Base-by-base conservation (phyloP, 2,888 invertebrate genomes). In the Cephus pygmeus region DNA sequence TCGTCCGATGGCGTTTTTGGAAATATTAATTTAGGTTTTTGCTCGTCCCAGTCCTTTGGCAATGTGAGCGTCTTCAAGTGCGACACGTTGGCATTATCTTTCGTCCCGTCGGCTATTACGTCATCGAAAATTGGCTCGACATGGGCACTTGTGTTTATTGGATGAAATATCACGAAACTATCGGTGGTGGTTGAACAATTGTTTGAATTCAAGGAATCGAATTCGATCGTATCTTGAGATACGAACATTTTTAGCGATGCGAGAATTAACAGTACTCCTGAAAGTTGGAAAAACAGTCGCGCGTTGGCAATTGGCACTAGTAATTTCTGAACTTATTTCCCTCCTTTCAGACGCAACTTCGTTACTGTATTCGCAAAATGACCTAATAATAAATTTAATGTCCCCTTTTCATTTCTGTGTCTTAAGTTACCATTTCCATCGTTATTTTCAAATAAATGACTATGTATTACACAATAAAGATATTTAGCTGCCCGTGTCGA, bases 1-100 rank as follows among this genome's bases (percentile, higher is more conserved):
- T 88, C 87, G 11, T 88, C 87, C 4, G 80, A 82, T 4, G 82
- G 80, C 15, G 85, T 87, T 76, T 88, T 90, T 11, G 90, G 91
- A 76, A 91, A 91, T 34, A 88, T 84, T 11, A 91, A 82, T 73
- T 83, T 88, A 0, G 87, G 85, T 74, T 79, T 83, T 6, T 81
- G 82, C 23, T 84, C 83, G 15, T 87, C 83, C 88, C 88, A 90
- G 30, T 90, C 87, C 4, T 79, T 85, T 3, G 85, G 83, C 30
- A 83, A 75, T 31, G 81, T 83, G 73, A 85, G 80, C 6, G 88
- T 89, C 75, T 88, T 87, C 76, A 87, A 81, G 77, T 87, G 87
- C 12, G 90, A 89, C 76, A 87, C 82, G 78, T 90, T 90, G 30
- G 84, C 79, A 40, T 75, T 77, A 71, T 83, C 85, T 34, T 68